Conservation (phyloP, 1,140 invertebrate genomes). For the Hylaeus volcanicus region DNA sequence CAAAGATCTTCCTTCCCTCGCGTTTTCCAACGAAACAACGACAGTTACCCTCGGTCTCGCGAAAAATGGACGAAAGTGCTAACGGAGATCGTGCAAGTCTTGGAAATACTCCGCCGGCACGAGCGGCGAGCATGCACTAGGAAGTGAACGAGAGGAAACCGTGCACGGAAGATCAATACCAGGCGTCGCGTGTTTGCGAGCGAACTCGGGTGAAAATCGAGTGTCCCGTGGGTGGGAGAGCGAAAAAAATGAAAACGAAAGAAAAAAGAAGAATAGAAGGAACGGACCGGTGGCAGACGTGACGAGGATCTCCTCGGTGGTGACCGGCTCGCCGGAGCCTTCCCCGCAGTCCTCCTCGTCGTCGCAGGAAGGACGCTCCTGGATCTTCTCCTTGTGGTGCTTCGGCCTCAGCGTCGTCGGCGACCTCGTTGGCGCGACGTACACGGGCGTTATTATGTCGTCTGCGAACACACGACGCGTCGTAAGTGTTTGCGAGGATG, state of each 20-base stretch:
- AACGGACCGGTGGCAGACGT: constrained; percentile 82
- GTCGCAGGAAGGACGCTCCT: constrained; percentile 82
- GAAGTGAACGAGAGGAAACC: constrained; percentile 36
- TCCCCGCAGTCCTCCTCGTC: constrained; percentile 90
- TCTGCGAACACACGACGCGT: constrained; percentile 78
- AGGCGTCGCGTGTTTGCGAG: constrained; percentile 5
- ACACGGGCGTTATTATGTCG: constrained; percentile 95
- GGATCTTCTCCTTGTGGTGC: constrained; percentile 69
- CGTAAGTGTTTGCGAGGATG: background rate
- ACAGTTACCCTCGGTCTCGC: no score
- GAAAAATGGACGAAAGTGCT: no score
- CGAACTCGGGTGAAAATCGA: constrained; percentile 10
- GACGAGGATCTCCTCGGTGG: constrained; percentile 83
- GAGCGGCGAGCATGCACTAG: constrained; percentile 7
- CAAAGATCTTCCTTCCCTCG: no score
- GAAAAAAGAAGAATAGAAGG: no score
- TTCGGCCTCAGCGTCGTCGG: constrained; percentile 82
- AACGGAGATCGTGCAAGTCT: background rate
- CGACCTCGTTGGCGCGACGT: constrained; percentile 90
- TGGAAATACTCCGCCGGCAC: constrained; percentile 12
- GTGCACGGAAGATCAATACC: constrained; percentile 48
- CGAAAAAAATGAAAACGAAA: background rate
- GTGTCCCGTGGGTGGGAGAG: background rate
- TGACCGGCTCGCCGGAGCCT: constrained; percentile 86
- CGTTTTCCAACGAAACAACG: no score